phyloP scores from a whole-genome alignment of 2,888 invertebrate genomes.

The Tromatobia lineatoria region DNA sequence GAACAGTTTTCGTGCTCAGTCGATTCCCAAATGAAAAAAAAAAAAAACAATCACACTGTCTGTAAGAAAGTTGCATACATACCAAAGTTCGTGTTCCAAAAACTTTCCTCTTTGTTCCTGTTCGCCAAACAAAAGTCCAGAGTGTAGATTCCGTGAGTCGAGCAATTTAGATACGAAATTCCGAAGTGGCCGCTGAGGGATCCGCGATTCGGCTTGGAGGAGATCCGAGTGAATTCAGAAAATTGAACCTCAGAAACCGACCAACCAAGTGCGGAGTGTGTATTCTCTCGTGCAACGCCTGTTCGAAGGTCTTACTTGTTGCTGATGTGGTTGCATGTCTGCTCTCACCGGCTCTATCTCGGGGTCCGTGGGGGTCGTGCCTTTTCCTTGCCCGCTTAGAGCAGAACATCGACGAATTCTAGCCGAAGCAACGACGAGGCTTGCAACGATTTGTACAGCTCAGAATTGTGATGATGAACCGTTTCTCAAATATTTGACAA shows the following conservation, averaged over 20 bases:
- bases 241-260: constrained; percentile 60
- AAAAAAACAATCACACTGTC: background rate
- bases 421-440: background rate
- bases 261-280: constrained; percentile 57
- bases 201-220: constrained; percentile 59
- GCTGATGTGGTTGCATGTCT: constrained; percentile 84
- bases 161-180: constrained; percentile 69
- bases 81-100: background rate
- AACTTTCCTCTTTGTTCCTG: constrained; percentile 26
- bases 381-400: constrained; percentile 73
- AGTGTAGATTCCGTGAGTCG: constrained; percentile 77
- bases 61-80: background rate
- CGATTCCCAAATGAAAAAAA: constrained; percentile 12
- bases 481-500: background rate
- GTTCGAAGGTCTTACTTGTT: constrained; percentile 82
- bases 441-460: background rate
- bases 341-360: constrained; percentile 71
- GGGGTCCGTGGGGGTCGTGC: constrained; percentile 71
- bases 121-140: constrained; percentile 51
- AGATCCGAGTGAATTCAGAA: constrained; percentile 66
- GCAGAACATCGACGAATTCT: constrained; percentile 65
- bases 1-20: background rate
- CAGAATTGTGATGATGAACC: background rate
- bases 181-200: constrained; percentile 44
- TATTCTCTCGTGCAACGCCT: constrained; percentile 71